Evolutionary conservation across 2,888 invertebrate genomes (phyloP).

Genomic region (Meandrusa payeni): DNA sequence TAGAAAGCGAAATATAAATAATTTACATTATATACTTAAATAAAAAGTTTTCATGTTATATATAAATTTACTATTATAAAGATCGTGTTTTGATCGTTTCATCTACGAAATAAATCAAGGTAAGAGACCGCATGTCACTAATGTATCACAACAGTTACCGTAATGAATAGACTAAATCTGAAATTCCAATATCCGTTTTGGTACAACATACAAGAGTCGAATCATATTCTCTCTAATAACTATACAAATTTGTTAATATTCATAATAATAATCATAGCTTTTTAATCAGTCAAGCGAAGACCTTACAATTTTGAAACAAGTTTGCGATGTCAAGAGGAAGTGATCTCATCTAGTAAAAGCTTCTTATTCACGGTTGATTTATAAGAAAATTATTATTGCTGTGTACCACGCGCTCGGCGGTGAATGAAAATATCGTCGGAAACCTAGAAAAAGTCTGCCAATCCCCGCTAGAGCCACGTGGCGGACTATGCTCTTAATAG

Average conservation of each 20-base stretch:
- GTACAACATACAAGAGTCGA: conserved; percentile 63
- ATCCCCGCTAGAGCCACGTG: no score
- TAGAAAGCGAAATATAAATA: background rate
- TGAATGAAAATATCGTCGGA: no score
- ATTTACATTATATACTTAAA: no score
- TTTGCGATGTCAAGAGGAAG: conserved; percentile 9
- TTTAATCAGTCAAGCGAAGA: conserved; percentile 25
- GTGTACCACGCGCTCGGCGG: no score
- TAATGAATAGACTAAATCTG: conserved; percentile 46
- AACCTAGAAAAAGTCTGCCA: no score
- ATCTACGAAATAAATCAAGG: background rate
- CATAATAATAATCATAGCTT: conserved; percentile 15
- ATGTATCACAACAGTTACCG: conserved; percentile 43
- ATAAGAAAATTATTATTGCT: no score
- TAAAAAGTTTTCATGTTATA: no score
- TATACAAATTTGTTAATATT: conserved; percentile 13
- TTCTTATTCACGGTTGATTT: no score
- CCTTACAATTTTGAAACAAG: background rate
- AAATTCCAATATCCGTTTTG: conserved; percentile 50
- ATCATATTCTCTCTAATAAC: conserved; percentile 54
- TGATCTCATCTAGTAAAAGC: background rate
- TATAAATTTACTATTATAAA: no score
- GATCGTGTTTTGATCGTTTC: no score
- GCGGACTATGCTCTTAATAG: no score
- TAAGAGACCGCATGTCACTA: background rate